Base-by-base conservation (phyloP, 2,797 vertebrate species). In the Gobio occitaniae region DNA sequence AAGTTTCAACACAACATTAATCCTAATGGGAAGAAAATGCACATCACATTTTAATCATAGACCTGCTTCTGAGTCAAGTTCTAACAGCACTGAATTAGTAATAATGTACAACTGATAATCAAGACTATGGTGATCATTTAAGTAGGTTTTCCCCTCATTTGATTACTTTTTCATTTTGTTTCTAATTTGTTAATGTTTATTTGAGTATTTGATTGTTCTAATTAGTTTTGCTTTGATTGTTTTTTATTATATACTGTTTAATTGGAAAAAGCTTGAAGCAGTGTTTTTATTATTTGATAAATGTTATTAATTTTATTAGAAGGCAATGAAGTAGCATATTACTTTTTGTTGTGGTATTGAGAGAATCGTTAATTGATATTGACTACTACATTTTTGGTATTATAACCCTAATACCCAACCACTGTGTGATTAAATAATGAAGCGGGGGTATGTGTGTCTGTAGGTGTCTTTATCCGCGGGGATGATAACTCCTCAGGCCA, bases 401-500 rank as follows among this genome's bases (percentile, higher is more conserved):
- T 38, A 15, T 21, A 36, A 10, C 15, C 36, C 21, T 44, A 25
- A 25, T 25, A 44, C 15, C 29, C 50, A 50, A 6, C 12, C 21
- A 11, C 32, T 41, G 48, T 21, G 15, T 17, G 44, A 38, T 66
- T 25, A 15, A 54, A 56, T 54, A 32, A 41, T 47, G 16, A 19
- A 17, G 12, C 9, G 1, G 10, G 19, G 66, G 21, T 84, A 48
- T 78, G 70, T 48, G 17, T 78, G 38, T 71, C 3, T 84, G 19
- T 91, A 99, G 98, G 96, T 98, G 89, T 96, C 97, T 91, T 95
- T 96, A 90, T 97, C 97, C 47, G 94, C 97, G 95, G 96, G 97
- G 89, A 97, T 98, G 97, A 98, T 99, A 95, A 98, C 97, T 94
- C 98, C 98, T 94, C 98, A 98, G 95, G 96, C 97, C 91, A 97